Conservation (phyloP, 2,888 invertebrate species). For the Tryphoninae sp. region DNA sequence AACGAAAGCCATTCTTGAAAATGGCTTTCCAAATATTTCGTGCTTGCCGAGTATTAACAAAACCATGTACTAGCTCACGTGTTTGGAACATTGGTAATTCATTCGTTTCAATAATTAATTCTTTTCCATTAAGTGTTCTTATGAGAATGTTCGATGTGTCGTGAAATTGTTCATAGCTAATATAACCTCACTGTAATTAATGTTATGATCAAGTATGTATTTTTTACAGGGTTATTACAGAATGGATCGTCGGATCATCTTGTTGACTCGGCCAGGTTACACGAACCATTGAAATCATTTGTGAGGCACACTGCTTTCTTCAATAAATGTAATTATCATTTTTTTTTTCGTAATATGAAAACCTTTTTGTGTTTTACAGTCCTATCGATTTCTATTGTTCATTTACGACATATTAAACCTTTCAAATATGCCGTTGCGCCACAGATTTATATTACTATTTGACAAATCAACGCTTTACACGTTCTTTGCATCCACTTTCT, state of each 20-base stretch:
- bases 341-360: not conserved
- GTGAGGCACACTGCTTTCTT: constrained; percentile 55
- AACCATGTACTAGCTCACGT: constrained; percentile 58
- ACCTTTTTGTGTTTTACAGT: not conserved
- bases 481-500: too few species aligned
- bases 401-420: too few species aligned
- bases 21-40: constrained; percentile 72
- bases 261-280: constrained; percentile 27
- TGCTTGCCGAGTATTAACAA: constrained; percentile 63
- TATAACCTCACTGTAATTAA: constrained; percentile 45
- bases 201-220: constrained; percentile 11
- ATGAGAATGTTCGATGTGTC: not conserved
- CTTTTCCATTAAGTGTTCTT: not conserved
- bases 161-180: not conserved
- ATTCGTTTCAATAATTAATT: not conserved
- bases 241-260: constrained; percentile 42
- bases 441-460: too few species aligned
- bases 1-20: constrained; percentile 48
- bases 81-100: constrained; percentile 47
- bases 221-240: constrained; percentile 52
- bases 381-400: too few species aligned
- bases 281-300: constrained; percentile 40
- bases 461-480: too few species aligned
- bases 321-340: constrained; percentile 45
- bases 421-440: too few species aligned